phyloP scores from a whole-genome alignment of 1,140 invertebrate species.

The Trichonephila inaurata region DNA sequence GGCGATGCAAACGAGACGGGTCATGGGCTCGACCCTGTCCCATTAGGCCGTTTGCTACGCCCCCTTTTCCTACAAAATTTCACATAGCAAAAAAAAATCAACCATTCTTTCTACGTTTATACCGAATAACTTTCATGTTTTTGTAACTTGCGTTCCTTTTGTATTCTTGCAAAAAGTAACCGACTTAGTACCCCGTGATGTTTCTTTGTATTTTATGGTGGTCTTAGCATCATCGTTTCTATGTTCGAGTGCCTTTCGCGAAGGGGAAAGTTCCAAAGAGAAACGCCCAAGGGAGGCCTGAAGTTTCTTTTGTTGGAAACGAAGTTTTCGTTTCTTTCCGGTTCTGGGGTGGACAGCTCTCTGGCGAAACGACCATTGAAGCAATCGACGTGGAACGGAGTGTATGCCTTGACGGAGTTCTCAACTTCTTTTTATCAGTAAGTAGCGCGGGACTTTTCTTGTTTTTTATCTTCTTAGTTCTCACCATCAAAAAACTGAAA shows the following conservation, averaged over 20 bases:
- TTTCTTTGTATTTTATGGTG: slow-evolving; percentile 50
- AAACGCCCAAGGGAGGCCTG: slow-evolving; percentile 19
- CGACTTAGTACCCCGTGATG: background rate
- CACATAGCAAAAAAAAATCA: background rate
- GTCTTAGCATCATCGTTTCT: slow-evolving; percentile 14
- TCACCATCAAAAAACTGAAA: no score
- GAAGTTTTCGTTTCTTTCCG: background rate
- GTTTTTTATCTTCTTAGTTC: no score
- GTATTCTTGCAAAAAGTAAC: background rate
- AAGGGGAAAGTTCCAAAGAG: slow-evolving; percentile 3
- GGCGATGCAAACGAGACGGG: slow-evolving; percentile 70
- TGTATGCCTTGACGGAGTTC: slow-evolving; percentile 4
- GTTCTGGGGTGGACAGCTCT: background rate
- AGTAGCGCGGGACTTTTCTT: background rate
- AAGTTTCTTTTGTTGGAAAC: background rate
- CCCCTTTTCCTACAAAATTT: slow-evolving; percentile 56
- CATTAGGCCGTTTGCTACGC: slow-evolving; percentile 59
- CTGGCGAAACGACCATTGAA: background rate
- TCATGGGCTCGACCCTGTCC: slow-evolving; percentile 74
- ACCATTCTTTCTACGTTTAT: slow-evolving; percentile 60
- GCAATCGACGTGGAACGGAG: background rate
- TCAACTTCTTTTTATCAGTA: slow-evolving; percentile 57
- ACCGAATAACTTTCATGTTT: slow-evolving; percentile 36
- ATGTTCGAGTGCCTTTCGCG: slow-evolving; percentile 38
- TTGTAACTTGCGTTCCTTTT: slow-evolving; percentile 32